Base-by-base conservation (phyloP, 2,113 vertebrate species). In the Corydoras maculifer region DNA sequence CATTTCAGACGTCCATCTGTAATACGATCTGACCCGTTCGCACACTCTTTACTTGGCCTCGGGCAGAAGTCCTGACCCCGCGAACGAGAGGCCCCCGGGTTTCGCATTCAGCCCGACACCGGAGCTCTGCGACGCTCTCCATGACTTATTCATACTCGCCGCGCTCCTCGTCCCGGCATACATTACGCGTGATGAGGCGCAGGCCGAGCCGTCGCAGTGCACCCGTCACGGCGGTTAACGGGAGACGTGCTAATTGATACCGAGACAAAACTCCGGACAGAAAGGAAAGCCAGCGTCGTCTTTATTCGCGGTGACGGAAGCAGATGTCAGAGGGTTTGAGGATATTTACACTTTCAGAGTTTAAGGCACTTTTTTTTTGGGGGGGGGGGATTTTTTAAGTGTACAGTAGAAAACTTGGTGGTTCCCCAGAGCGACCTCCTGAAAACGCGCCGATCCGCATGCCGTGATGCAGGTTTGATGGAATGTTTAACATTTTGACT, bases 351-450 rank as follows among this genome's bases (percentile, higher is more conserved):
- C 82, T 72, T 72, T 70, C 67, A 89, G 90, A 88, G 88, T 87
- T 82, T 87, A 87, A 88, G 84, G 89, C 86, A 43, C 35, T 43
- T 43, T 43, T 43, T 43, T 43, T 25, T 25, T 25, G 18, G 18
- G 18, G 18, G 7, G 35, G 69, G 10, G 55, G 54, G 67, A 65
- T 79, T 84, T 82, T 83, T 81, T 58, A 65, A 74, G 84, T 81
- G 58, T 83, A 86, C 86, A 89, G 84, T 84, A 81, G 78, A 85
- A 84, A 84, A 69, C 55, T 79, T 74, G 74, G 78, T 55, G 49
- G 59, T 85, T 85, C 65, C 82, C 90, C 91, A 94, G 92, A 93
- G 93, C 93, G 94, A 94, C 90, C 90, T 83, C 89, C 89, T 91
- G 89, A 90, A 88, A 86, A 81, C 82, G 86, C 82, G 86, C 90